Percentiles rank a stretch among this genome's conserved stretches.
Conservation (phyloP, 2,797 vertebrate species). For the Hoplostethus atlanticus region DNA sequence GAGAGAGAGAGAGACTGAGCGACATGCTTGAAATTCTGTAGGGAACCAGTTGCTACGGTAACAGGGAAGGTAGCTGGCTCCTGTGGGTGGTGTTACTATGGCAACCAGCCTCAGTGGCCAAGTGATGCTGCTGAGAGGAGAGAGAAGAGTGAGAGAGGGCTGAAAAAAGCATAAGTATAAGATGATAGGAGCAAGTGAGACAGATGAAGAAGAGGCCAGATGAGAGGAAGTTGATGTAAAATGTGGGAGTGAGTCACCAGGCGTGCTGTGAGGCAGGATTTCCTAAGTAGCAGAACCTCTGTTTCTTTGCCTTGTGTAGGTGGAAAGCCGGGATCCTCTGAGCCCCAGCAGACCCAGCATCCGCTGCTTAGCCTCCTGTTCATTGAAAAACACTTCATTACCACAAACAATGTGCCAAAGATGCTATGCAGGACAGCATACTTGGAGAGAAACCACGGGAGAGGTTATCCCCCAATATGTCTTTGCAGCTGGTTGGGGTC, state of each 20-base stretch:
- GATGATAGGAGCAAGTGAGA: conserved; percentile 39
- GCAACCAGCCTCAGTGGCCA: conserved; percentile 84
- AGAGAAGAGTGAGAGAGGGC: conserved; percentile 5
- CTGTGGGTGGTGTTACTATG: conserved; percentile 86
- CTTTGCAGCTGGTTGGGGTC: conserved; percentile 22
- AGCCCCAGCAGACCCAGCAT: conserved; percentile 33
- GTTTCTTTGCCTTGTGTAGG: conserved; percentile 14
- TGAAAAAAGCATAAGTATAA: conserved; percentile 51
- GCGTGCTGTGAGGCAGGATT: not conserved
- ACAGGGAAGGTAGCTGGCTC: conserved; percentile 87
- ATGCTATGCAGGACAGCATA: conserved; percentile 2
- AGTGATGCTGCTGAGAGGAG: conserved; percentile 82
- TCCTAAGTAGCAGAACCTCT: conserved; percentile 29
- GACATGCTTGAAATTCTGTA: conserved; percentile 85
- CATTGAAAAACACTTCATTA: conserved; percentile 63
- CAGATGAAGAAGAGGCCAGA: conserved; percentile 32
- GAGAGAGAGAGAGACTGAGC: conserved; percentile 56
- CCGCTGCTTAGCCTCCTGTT: conserved; percentile 53
- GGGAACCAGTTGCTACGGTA: conserved; percentile 87
- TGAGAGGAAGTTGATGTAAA: conserved; percentile 46
- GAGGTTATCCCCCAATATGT: conserved; percentile 43
- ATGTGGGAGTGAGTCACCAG: conserved; percentile 27
- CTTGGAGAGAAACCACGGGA: conserved; percentile 18
- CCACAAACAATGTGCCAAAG: conserved; percentile 37
- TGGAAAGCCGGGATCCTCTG: not conserved